Evolutionary conservation across 2,797 vertebrate species (phyloP), one percentile per base, ranked within the genome.

Genomic region (Percopsis omiscomaycus): DNA sequence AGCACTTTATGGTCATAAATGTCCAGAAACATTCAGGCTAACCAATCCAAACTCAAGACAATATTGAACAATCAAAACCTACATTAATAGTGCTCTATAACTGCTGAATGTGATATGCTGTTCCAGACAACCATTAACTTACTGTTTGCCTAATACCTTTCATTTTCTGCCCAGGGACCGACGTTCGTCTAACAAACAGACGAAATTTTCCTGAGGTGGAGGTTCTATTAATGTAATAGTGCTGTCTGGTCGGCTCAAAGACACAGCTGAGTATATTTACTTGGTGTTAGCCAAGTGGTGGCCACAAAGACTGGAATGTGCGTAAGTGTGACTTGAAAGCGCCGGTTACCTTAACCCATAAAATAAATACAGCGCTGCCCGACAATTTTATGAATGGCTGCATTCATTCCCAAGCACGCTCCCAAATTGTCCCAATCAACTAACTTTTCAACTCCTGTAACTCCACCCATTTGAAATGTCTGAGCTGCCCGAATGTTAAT

Each of bases 321-420:
- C 61, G 70, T 66, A 66, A 84, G 77, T 84, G 79, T 74, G 79
- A 85, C 80, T 84, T 87, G 65, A 91, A 86, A 89, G 84, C 49
- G 51, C 59, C 42, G 74, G 78, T 78, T 72, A 73, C 69, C 66
- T 82, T 74, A 78, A 80, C 81, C 71, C 75, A 80, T 84, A 77
- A 89, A 89, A 84, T 79, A 89, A 88, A 92, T 77, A 86, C 73
- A 63, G 53, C 64, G 75, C 53, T 49, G 66, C 78, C 76, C 74
- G 72, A 73, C 57, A 44, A 73, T 73, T 91, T 92, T 90, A 79
- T 86, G 84, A 86, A 86, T 90, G 91, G 89, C 73, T 82, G 84
- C 72, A 89, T 92, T 91, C 86, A 90, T 84, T 65, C 69, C 71
- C 68, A 75, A 78, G 59, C 75, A 74, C 74, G 70, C 75, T 80